Conservation (phyloP, 2,888 invertebrate species). For the Trissonchulus latispiculum region DNA sequence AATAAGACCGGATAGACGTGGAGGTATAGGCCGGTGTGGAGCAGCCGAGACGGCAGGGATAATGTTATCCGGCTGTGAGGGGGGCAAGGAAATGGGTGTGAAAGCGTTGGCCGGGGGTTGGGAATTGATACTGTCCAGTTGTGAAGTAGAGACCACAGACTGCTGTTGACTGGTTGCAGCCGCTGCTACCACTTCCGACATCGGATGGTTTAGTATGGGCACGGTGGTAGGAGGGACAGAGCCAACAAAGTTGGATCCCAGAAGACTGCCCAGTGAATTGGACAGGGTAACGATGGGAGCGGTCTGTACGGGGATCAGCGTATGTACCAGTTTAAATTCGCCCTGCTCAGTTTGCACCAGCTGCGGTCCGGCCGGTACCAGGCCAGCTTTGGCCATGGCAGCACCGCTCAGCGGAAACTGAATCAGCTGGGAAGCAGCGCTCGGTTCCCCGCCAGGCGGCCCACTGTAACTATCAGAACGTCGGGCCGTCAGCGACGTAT, state of each 20-base stretch:
- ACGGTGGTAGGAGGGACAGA: no score
- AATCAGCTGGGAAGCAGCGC: no score
- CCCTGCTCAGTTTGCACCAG: background rate
- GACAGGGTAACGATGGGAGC: background rate
- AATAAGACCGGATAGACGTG: background rate
- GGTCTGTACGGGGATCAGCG: background rate
- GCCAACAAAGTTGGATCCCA: no score
- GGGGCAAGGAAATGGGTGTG: background rate
- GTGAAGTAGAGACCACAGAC: conserved; percentile 21
- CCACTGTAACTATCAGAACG: no score
- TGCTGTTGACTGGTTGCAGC: background rate
- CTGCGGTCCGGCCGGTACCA: background rate
- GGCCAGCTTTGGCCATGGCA: no score
- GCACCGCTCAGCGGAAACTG: no score
- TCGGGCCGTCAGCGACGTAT: no score
- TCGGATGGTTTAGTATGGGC: no score
- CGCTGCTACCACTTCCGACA: background rate
- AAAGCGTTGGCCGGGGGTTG: conserved; percentile 9
- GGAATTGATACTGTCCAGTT: conserved; percentile 20
- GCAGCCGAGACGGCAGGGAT: no score
- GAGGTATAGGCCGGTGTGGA: no score
- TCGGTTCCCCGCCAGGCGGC: no score
- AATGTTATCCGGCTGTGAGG: background rate
- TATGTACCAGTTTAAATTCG: background rate
- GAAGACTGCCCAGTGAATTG: no score